These are phyloP conservation scores for Thamnophis elegans DNA, from an alignment of 2,797 vertebrate genomes.

Conservation along the genomic window DNA sequence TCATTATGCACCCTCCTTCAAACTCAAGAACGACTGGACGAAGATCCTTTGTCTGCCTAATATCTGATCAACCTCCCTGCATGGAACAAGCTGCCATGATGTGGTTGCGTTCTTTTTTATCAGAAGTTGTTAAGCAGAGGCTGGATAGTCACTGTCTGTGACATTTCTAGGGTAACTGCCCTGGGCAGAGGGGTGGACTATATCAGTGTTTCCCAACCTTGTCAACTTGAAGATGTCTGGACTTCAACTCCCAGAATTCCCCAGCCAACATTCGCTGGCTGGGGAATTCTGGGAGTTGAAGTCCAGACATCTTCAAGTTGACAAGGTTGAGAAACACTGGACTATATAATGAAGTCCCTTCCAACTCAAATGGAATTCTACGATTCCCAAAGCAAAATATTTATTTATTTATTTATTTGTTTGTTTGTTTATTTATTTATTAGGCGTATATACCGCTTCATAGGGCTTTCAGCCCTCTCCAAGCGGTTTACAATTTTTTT, in stretches of 20 bases:
- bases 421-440: too few species aligned
- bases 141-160: not conserved
- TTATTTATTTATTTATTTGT: too few species aligned
- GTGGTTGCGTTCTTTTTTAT: not conserved
- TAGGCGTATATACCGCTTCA: too few species aligned
- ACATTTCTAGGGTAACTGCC: not conserved
- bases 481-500: too few species aligned
- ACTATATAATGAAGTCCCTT: not conserved
- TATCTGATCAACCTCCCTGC: not conserved
- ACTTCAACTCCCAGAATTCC: too few species aligned
- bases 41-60: not conserved
- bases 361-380: not conserved
- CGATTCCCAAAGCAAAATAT: not conserved
- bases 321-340: too few species aligned
- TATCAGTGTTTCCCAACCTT: too few species aligned
- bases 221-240: too few species aligned
- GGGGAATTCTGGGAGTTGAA: too few species aligned
- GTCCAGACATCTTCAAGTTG: too few species aligned
- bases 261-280: too few species aligned
- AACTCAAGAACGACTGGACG: not conserved
- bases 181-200: not conserved
- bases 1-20: not conserved
- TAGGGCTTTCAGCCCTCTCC: too few species aligned
- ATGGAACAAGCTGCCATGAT: not conserved
- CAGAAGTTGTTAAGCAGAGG: not conserved